A percentile compares a stretch with the other conserved stretches of the same genome.
Conservation (phyloP, 2,113 vertebrate species). For the Tichodroma muraria region DNA sequence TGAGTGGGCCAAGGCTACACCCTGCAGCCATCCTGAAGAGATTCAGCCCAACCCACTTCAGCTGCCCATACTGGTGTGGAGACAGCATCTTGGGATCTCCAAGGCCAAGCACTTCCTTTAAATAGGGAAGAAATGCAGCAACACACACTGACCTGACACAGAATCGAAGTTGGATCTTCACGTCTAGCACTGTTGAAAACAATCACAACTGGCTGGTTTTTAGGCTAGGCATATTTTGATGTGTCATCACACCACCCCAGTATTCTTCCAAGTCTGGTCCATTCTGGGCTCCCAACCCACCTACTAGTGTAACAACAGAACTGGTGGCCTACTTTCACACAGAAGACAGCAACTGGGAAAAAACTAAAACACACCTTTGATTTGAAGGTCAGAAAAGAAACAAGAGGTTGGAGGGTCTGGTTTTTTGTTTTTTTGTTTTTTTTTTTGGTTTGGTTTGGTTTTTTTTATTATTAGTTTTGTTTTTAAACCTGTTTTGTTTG, state of each 20-base stretch:
- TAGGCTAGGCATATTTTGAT: background rate
- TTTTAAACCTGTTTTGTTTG: no score
- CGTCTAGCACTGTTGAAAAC: background rate
- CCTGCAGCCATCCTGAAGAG: background rate
- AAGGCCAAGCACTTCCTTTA: background rate
- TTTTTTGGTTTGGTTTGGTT: no score
- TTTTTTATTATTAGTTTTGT: background rate
- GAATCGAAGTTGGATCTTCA: fast-evolving
- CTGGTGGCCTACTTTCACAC: background rate
- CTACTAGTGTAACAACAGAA: background rate
- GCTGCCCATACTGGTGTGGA: background rate
- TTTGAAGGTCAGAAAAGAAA: background rate
- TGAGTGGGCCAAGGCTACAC: background rate
- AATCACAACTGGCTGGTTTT: background rate
- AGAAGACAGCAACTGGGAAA: background rate
- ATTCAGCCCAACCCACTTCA: background rate
- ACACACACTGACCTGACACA: background rate
- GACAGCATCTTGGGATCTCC: background rate
- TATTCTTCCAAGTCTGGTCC: background rate
- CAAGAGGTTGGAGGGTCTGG: no score
- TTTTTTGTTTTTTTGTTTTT: no score
- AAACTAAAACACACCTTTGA: fast-evolving
- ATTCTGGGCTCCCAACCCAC: background rate
- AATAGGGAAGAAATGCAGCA: background rate
- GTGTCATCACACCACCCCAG: fast-evolving